Evolutionary conservation across 2,888 invertebrate species (phyloP), one percentile per base, ranked within the genome.

Genomic region (Xestia ashworthii): DNA sequence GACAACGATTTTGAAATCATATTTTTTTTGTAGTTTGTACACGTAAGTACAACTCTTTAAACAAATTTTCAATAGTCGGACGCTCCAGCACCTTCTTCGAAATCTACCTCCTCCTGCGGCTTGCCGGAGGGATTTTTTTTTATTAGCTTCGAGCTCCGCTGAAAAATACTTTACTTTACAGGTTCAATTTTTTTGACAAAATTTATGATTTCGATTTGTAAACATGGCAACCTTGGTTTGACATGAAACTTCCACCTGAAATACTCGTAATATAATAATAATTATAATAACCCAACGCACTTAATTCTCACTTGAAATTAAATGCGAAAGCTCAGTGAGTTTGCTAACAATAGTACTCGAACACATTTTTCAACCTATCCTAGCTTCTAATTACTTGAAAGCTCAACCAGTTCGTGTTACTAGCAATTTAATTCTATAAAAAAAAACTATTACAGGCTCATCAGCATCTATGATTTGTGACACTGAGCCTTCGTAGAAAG

Each of bases 391-490:
- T 85, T 82, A 85, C 60, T 81, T 73, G 6, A 67, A 74, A 85
- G 78, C 62, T 53, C 74, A 78, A 58, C 72, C 58, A 62, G 67
- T 73, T 73, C 62, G 58, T 71, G 72, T 78, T 67, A 82, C 70
- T 68, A 0, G 60, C 48, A 73, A 85, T 75, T 70, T 12, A 66
- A 73, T 58, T 46, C 46, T 38, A 83, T 70, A 82, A 78, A 71
- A 83, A 84, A 73, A 32, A 32, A 22, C 46, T 50, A 62, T 50
- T 55, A 32, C 48, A 50, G 12, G 6, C 55, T 71, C 82, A 41
- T 65, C 66, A 48, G 66, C n/a, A 70, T 58, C 71, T 62, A 78
- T 85, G 83, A 82, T 85, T 85, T 82, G 71, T 72, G 71, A 60
- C 82, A 66, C 38, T 58, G 58, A 38, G 1, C 44, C 3, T 16